Conservation (phyloP, 1,140 invertebrate genomes). For the Mylabris phalerata region DNA sequence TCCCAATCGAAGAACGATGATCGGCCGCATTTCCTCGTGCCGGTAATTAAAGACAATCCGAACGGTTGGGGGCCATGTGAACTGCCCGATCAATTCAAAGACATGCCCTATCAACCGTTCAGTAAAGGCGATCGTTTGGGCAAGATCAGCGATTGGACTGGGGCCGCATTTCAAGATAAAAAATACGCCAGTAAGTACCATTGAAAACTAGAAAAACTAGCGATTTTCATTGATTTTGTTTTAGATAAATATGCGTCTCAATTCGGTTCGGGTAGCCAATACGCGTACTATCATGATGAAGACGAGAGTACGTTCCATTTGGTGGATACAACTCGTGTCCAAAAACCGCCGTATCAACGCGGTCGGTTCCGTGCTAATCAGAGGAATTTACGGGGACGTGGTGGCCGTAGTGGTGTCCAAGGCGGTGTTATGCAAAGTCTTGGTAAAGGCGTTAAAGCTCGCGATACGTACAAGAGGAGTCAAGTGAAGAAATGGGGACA, state of each 20-base stretch:
- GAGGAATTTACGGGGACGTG: constrained; percentile 70
- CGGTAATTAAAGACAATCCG: constrained; percentile 80
- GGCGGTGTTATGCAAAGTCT: constrained; percentile 58
- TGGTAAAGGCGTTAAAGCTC: constrained; percentile 50
- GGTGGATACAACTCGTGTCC: constrained; percentile 88
- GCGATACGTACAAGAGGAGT: constrained; percentile 57
- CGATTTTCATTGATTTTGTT: constrained; percentile 5
- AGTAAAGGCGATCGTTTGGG: constrained; percentile 94
- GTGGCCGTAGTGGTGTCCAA: constrained; percentile 58
- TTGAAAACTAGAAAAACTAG: not conserved
- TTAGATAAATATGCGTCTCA: constrained; percentile 93
- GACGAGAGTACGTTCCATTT: constrained; percentile 98
- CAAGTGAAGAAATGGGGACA: constrained; percentile 80
- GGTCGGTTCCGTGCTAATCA: constrained; percentile 77
- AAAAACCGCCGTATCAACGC: constrained; percentile 85
- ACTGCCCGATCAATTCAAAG: constrained; percentile 90
- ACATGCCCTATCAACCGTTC: constrained; percentile 98
- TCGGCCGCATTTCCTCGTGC: constrained; percentile 40
- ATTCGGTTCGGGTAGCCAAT: constrained; percentile 90
- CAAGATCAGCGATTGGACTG: constrained; percentile 98
- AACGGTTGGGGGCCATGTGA: constrained; percentile 94
- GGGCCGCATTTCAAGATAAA: constrained; percentile 89
- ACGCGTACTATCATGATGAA: constrained; percentile 96
- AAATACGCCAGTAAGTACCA: constrained; percentile 81
- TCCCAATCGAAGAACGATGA: constrained; percentile 15